phyloP scores from a whole-genome alignment of 2,113 vertebrate genomes.

The Coturnix japonica region DNA sequence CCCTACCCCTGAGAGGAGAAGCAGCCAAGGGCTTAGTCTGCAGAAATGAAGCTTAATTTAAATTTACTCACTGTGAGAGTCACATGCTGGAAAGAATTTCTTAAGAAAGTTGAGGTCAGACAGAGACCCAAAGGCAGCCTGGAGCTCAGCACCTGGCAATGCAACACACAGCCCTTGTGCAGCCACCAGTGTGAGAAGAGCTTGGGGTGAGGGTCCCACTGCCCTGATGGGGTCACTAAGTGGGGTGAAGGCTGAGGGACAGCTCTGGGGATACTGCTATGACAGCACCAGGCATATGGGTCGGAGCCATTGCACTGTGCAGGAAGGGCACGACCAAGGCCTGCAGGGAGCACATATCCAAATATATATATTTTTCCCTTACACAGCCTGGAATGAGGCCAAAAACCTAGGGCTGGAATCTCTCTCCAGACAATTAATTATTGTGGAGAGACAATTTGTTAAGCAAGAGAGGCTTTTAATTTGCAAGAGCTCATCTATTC shows the following conservation, averaged over 20 bases:
- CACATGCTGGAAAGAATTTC: neutral
- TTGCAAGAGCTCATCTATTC: conserved; percentile 67
- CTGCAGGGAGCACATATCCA: neutral
- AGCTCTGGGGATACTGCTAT: neutral
- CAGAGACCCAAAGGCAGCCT: neutral
- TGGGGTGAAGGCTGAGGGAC: too few species aligned
- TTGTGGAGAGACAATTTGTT: conserved; percentile 55
- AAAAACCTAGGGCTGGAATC: conserved; percentile 20
- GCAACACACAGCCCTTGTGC: neutral
- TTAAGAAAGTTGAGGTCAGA: neutral
- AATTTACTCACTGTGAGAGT: neutral
- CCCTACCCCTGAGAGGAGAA: neutral
- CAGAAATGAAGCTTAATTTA: neutral
- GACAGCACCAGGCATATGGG: neutral
- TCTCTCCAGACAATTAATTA: conserved; percentile 67
- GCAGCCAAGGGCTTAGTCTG: neutral
- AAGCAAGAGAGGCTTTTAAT: conserved; percentile 69
- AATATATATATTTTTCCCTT: neutral
- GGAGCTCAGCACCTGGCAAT: neutral
- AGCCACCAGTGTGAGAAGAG: rapidly evolving
- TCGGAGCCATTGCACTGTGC: neutral
- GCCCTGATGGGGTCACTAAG: neutral
- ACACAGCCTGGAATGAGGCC: conserved; percentile 29
- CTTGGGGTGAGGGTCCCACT: rapidly evolving
- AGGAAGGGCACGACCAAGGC: rapidly evolving